Base-by-base conservation (phyloP, 2,797 vertebrate species). In the Erpetoichthys calabaricus region DNA sequence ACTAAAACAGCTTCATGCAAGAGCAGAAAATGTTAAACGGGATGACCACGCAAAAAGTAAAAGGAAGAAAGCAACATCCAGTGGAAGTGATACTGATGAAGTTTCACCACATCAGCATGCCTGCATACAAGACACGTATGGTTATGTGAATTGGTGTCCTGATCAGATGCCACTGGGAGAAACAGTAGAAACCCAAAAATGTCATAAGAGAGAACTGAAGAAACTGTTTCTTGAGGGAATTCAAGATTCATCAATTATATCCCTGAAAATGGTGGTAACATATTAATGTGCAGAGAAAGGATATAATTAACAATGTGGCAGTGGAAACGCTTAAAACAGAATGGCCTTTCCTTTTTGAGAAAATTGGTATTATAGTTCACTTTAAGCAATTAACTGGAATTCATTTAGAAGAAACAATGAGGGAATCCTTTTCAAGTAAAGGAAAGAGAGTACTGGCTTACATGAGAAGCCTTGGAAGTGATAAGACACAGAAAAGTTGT, bases 1-100 rank as follows among this genome's bases (percentile, higher is more conserved):
- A 10, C 56, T 55, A 44, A 63, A 63, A 44, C 58, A 63, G 58
- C 10, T 63, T 7, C 44, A 49, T 25, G 44, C 53, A n/a, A 51
- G 45, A 56, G 58, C 59, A 47, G 58, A 60, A 4, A 63, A 55
- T 56, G 7, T 49, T 42, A 58, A 56, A 47, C 4, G 51, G 6
- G 3, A 6, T 9, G 3, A 9, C 9, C 47, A 7, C 3, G 6
- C 47, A 7, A 9, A 7, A 7, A 49, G 47, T 6, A 49, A 49
- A 49, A 63, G 57, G 47, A 45, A 52, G 56, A 10, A 8, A 47
- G 8, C 52, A 43, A 43, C 42, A 43, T 5, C 10, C 44, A 61
- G 55, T 47, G 55, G 56, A 44, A 50, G 44, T 51, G 55, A 52
- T 4, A 49, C 47, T 1, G 47, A 49, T 5, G 47, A 46, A 50